Percentiles rank a stretch among this genome's conserved stretches.
These are phyloP conservation scores for Drosophila anomalata DNA, from an alignment of 2,888 invertebrate genomes.

Conservation along the genomic window DNA sequence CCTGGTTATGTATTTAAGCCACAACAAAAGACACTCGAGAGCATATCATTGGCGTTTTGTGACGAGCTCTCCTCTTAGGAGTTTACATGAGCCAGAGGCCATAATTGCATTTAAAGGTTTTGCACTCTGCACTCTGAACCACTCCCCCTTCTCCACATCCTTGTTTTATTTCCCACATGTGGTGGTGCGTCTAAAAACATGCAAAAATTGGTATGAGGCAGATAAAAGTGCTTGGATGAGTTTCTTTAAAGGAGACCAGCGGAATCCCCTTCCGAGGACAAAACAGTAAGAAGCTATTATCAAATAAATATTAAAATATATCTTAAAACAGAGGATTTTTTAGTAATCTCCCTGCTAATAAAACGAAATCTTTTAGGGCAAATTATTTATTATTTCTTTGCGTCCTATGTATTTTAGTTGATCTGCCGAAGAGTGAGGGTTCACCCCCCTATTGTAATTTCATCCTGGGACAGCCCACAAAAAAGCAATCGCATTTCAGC, in stretches of 20 bases:
- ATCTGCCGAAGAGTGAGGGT: not conserved
- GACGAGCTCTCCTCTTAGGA: conserved; percentile 48
- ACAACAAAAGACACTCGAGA: conserved; percentile 72
- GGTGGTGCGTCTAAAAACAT: conserved; percentile 44
- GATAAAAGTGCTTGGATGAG: not conserved
- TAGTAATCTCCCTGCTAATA: no score
- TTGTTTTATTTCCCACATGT: conserved; percentile 29
- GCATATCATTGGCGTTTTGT: conserved; percentile 74
- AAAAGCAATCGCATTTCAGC: conserved; percentile 74
- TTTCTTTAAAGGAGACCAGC: not conserved
- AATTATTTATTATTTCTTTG: no score
- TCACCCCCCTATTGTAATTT: not conserved
- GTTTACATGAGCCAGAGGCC: conserved; percentile 54
- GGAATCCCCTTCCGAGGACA: not conserved
- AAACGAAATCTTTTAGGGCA: no score
- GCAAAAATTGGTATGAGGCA: conserved; percentile 9
- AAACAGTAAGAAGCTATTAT: not conserved
- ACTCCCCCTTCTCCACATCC: not conserved
- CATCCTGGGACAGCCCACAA: conserved; percentile 39
- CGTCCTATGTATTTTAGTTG: no score
- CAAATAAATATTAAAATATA: not conserved
- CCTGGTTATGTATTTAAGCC: conserved; percentile 60
- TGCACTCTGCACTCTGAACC: conserved; percentile 29
- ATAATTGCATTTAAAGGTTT: conserved; percentile 76
- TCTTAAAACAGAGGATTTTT: no score